Conservation (phyloP, 2,113 vertebrate species). For the Cephalophus harveyi region DNA sequence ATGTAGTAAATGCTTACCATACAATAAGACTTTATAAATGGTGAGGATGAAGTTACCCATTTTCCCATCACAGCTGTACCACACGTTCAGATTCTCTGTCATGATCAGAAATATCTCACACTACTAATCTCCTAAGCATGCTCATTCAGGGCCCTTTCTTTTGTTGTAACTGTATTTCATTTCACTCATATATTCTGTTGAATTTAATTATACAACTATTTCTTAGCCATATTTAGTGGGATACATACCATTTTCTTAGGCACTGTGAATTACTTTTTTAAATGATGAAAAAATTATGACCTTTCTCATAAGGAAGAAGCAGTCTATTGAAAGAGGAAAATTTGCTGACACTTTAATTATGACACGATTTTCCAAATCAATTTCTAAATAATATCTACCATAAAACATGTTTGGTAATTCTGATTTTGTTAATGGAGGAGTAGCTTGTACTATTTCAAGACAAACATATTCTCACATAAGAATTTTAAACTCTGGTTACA, state of each 20-base stretch:
- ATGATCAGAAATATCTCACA: constrained; percentile 10
- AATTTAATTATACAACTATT: background rate
- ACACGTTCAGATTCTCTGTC: background rate
- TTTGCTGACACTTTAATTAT: background rate
- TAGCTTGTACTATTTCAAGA: background rate
- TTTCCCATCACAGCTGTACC: background rate
- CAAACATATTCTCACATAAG: background rate
- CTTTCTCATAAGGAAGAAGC: constrained; percentile 1
- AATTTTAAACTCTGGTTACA: background rate
- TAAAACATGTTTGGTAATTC: background rate
- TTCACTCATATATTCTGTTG: background rate
- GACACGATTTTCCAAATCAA: background rate
- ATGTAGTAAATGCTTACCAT: constrained; percentile 19
- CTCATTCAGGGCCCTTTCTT: constrained; percentile 5
- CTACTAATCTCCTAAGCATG: background rate
- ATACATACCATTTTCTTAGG: background rate
- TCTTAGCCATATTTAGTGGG: background rate
- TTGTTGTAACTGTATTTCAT: background rate
- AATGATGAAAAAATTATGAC: background rate
- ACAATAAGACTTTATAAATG: background rate
- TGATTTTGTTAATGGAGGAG: constrained; percentile 22
- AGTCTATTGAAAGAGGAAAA: background rate
- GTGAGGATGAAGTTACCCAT: background rate
- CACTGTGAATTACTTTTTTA: background rate
- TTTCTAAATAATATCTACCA: background rate